Evolutionary conservation across 1,140 invertebrate species (phyloP), one percentile per base, ranked within the genome.

Genomic region (Leptopilina boulardi): DNA sequence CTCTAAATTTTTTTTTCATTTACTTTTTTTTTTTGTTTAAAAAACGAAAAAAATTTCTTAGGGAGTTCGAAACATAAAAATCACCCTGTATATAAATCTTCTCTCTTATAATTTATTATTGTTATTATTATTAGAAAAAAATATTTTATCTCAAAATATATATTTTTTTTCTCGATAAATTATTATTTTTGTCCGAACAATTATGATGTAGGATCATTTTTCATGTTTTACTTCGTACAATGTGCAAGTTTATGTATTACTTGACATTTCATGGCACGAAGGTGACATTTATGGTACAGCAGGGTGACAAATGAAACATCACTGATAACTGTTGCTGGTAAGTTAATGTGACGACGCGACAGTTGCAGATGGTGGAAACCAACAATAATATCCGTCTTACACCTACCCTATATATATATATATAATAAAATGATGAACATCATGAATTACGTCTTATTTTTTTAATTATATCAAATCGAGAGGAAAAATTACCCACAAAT

Each of bases 271-370:
- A 70, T 80, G 80, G 73, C 82, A 74, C 75, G 75, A 66, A 26
- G 26, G 59, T 87, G 87, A 88, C 86, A 81, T 87, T 88, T 87
- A 87, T 87, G 84, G 86, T 83, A 85, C 86, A 83, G 78, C 77
- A 79, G 80, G 81, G 77, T 88, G 87, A 88, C 87, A 88, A 88
- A 88, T 88, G 87, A 88, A 87, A 88, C 77, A 85, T 86, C 86
- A 86, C 85, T 86, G 84, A 87, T 87, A 87, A 87, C 82, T 82
- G 84, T 86, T 83, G 82, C 80, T 82, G 81, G 77, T 77, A 85
- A 86, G 85, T 87, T 87, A 86, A 86, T 85, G 82, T 78, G 34
- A 71, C 47, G 15, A 23, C 23, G 26, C 38, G 30, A 23, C 23
- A 30, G 76, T 76, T 75, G 75, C 79, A 79, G 73, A 34, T 76